Conservation (phyloP, 2,888 invertebrate genomes). For the Drosophila longiperda region DNA sequence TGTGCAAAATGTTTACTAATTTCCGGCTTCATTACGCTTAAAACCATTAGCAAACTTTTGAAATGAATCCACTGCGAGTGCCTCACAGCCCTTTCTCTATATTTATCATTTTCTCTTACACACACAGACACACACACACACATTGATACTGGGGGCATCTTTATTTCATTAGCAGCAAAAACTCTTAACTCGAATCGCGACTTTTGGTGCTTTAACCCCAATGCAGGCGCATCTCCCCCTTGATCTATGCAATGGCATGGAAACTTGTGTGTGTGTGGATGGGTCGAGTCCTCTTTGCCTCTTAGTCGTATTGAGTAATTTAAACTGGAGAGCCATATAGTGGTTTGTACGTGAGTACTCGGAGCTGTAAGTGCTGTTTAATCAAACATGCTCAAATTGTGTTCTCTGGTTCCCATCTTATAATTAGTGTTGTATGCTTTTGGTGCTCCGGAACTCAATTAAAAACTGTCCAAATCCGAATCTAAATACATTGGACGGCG, state of each 20-base stretch:
- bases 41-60: constrained; percentile 76
- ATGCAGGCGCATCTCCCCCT: not conserved
- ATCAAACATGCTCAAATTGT: constrained; percentile 60
- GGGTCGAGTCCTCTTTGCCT: constrained; percentile 47
- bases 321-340: constrained; percentile 24
- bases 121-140: not conserved
- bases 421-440: constrained; percentile 65
- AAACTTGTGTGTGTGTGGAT: constrained; percentile 25
- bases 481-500: constrained; percentile 71
- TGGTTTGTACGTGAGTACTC: not conserved
- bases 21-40: constrained; percentile 79
- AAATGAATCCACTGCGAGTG: constrained; percentile 58
- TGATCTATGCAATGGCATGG: constrained; percentile 34
- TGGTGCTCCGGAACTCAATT: constrained; percentile 53
- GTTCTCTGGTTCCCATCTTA: constrained; percentile 49
- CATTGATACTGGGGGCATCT: constrained; percentile 47
- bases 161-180: constrained; percentile 66
- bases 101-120: not conserved
- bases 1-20: constrained; percentile 74
- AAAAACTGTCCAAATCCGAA: constrained; percentile 66
- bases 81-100: not conserved
- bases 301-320: constrained; percentile 40
- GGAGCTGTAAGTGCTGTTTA: constrained; percentile 51
- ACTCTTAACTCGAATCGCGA: constrained; percentile 51
- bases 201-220: constrained; percentile 27